Evolutionary conservation across 2,113 vertebrate species (phyloP).

Genomic region (Myodes glareolus): DNA sequence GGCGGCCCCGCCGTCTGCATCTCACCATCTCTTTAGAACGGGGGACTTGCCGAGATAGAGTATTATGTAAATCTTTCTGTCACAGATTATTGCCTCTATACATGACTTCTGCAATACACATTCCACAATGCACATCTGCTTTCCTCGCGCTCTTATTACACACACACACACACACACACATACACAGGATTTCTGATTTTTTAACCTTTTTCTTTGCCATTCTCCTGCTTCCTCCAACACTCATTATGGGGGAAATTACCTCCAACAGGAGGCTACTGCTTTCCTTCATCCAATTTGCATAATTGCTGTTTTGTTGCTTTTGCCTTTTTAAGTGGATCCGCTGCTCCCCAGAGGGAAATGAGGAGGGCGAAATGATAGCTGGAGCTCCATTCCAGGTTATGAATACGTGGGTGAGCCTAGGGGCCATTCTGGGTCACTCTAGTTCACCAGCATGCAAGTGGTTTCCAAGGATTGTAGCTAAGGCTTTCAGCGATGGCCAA

Average conservation of each 20-base stretch:
- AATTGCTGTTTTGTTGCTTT: slow-evolving; percentile 73
- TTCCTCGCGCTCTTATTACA: slow-evolving; percentile 57
- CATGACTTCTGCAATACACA: slow-evolving; percentile 64
- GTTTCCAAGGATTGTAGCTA: neutral
- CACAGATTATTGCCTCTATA: slow-evolving; percentile 80
- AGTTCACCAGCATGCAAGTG: neutral
- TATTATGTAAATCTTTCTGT: slow-evolving; percentile 83
- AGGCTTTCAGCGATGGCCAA: neutral
- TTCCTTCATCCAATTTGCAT: slow-evolving; percentile 77
- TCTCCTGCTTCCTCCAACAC: slow-evolving; percentile 63
- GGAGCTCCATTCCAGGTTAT: neutral
- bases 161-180: neutral
- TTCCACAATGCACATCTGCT: slow-evolving; percentile 67
- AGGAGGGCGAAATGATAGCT: slow-evolving; percentile 13
- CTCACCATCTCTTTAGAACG: slow-evolving; percentile 69
- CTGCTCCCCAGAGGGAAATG: slow-evolving; percentile 66
- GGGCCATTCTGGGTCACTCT: neutral
- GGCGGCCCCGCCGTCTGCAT: slow-evolving; percentile 58
- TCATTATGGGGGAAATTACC: slow-evolving; percentile 74
- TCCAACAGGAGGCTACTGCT: slow-evolving; percentile 72
- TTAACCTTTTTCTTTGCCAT: slow-evolving; percentile 68
- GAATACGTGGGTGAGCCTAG: neutral
- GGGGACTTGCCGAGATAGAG: slow-evolving; percentile 78
- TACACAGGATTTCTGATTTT: slow-evolving; percentile 56
- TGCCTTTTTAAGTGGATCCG: slow-evolving; percentile 59